A percentile compares a stretch with the other conserved stretches of the same genome.
Evolutionary conservation across 2,797 vertebrate genomes (phyloP).

Genomic region (Ficedula albicollis): DNA sequence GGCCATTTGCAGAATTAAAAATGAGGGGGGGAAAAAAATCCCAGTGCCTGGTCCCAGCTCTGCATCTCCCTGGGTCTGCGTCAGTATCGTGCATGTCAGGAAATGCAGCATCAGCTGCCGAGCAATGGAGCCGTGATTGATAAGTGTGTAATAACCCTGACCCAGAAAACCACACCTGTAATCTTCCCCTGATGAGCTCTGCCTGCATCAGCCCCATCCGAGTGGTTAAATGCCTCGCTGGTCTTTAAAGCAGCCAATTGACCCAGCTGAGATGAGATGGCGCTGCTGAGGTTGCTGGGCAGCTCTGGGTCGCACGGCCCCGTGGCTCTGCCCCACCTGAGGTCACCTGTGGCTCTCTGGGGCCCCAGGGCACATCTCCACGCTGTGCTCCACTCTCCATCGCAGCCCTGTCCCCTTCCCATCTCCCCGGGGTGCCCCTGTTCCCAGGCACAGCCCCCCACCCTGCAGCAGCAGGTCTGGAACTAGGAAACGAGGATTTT

Average conservation of each 20-base stretch:
- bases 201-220: neutral
- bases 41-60: neutral
- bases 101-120: neutral
- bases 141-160: neutral
- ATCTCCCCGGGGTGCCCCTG: neutral
- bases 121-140: neutral
- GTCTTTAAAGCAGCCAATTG: neutral
- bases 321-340: rapidly evolving
- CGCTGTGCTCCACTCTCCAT: rapidly evolving
- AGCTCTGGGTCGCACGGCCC: neutral
- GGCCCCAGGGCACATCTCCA: rapidly evolving
- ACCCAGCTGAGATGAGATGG: neutral
- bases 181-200: neutral
- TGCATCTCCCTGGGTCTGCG: neutral
- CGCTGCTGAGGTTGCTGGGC: neutral
- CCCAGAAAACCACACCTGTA: constrained; percentile 55
- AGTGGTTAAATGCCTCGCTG: neutral
- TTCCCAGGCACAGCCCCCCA: neutral
- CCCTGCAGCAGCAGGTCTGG: neutral
- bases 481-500: neutral
- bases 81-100: rapidly evolving
- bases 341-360: neutral
- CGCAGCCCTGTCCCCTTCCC: neutral
- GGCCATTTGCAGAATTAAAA: neutral
- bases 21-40: neutral